Evolutionary conservation across 2,113 vertebrate genomes (phyloP).

Genomic region (Megalops atlanticus): DNA sequence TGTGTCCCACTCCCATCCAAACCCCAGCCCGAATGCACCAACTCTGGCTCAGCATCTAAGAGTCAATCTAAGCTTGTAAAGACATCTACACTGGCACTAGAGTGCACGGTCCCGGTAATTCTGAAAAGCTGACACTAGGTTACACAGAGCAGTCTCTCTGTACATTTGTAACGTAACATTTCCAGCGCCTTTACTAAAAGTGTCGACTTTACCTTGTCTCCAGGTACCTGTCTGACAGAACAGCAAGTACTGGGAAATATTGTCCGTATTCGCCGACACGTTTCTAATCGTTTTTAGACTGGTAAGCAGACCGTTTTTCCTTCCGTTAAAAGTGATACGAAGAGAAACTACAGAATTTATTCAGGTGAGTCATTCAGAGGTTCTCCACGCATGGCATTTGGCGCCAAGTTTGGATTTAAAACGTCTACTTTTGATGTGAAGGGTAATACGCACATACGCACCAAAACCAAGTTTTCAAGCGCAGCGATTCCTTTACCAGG

Average conservation of each 20-base stretch:
- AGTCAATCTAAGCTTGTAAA: no score
- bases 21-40: no score
- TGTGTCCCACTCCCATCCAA: no score
- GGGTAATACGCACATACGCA: conserved; percentile 1
- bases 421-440: not conserved
- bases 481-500: conserved; percentile 25
- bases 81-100: not conserved
- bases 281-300: not conserved
- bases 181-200: not conserved
- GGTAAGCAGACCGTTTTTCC: not conserved
- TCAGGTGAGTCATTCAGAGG: not conserved
- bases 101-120: no score
- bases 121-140: no score
- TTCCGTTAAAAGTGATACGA: not conserved
- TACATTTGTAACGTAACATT: no score
- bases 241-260: not conserved
- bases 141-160: no score
- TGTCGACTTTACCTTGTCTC: not conserved
- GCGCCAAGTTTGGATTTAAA: no score
- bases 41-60: no score
- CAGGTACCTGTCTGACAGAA: not conserved
- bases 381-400: not conserved
- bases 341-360: not conserved
- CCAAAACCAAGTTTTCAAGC: conserved; percentile 30
- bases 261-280: not conserved